Base-by-base conservation (phyloP, 2,888 invertebrate genomes). In the Leptogaster cylindrica region DNA sequence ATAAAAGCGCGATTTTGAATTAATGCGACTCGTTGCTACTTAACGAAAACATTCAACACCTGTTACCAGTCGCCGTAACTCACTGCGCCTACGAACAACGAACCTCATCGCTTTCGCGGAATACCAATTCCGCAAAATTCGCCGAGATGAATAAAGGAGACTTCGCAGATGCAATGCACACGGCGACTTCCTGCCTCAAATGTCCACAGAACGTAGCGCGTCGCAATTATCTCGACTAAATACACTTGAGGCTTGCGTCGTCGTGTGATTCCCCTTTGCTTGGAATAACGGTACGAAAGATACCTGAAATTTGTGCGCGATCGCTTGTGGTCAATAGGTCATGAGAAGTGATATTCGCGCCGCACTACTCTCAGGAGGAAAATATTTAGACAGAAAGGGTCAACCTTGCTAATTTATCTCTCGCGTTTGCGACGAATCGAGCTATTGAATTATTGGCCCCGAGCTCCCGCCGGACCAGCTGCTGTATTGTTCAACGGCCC, bases 221-320 rank as follows among this genome's bases (percentile, higher is more conserved):
- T 36, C n/a, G 36, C 36, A 36, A 36, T 36, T 36, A 36, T 36
- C 36, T 36, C 2, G 36, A 52, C 28, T 52, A 51, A n/a, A 52
- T 52, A 52, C 28, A 52, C 10, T 31, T 14, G 20, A 52, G 18
- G 18, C 31, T 31, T 52, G 31, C 31, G 33, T 33, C 52, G 20
- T 52, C 33, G 52, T 20, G 36, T 36, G 36, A 52, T 10, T 52
- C 52, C 33, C 33, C 31, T n/a, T 31, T 52, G 33, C 52, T 12
- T 31, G 31, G 27, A 52, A 52, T 52, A 52, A 52, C 52, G 52
- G 52, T 52, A 52, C 10, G 52, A 52, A 52, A 31, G 52, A 52
- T 52, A 31, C 31, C 20, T 18, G 33, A 33, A 31, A 52, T 52
- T 52, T 52, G 33, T 52, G 31, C 31, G 52, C 31, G 52, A 52